phyloP scores from a whole-genome alignment of 2,888 invertebrate genomes.

The Cataglyphis altisquamis region DNA sequence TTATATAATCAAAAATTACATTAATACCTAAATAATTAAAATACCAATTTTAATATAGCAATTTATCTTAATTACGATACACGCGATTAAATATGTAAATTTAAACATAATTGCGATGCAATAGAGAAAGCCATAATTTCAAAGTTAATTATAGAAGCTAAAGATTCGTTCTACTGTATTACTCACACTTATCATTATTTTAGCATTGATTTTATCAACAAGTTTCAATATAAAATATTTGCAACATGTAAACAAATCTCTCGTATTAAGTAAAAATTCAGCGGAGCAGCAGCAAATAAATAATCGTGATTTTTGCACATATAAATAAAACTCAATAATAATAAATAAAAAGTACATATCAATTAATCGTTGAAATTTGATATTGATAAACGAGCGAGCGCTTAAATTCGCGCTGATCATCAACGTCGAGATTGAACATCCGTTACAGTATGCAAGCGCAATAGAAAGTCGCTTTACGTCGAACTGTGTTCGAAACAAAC shows the following conservation, averaged over 20 bases:
- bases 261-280: neutral
- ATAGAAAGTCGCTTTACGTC: constrained; percentile 70
- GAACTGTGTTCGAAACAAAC: constrained; percentile 55
- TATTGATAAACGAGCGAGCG: constrained; percentile 20
- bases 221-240: constrained; percentile 7
- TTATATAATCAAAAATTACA: neutral
- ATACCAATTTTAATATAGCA: neutral
- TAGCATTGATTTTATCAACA: constrained; percentile 5
- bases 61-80: neutral
- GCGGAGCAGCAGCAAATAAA: neutral
- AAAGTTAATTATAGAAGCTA: constrained; percentile 27
- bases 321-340: constrained; percentile 2
- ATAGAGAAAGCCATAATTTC: constrained; percentile 1
- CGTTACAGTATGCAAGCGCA: constrained; percentile 54
- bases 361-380: constrained; percentile 18
- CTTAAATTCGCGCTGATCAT: constrained; percentile 20
- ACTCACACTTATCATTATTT: constrained; percentile 13
- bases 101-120: constrained; percentile 18
- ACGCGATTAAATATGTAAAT: neutral
- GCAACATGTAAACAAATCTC: neutral
- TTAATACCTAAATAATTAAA: neutral
- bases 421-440: constrained; percentile 62
- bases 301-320: neutral
- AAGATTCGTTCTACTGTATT: neutral
- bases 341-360: constrained; percentile 10